Percentiles rank a stretch among this genome's conserved stretches.
Evolutionary conservation across 2,113 vertebrate genomes (phyloP).

Genomic region (Rhagologus leucostigma): DNA sequence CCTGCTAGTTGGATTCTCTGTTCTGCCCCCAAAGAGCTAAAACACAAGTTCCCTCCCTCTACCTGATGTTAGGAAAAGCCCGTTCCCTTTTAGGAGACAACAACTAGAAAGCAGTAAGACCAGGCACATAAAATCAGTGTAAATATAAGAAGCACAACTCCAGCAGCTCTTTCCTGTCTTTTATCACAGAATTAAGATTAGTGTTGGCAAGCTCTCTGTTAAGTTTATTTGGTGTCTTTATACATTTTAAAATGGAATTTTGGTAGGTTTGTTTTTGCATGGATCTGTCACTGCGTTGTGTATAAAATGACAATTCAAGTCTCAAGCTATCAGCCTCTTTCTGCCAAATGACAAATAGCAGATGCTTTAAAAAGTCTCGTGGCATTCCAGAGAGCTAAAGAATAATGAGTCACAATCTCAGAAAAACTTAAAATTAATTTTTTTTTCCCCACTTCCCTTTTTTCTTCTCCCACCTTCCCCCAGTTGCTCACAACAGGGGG

Average conservation of each 20-base stretch:
- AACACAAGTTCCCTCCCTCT: not conserved
- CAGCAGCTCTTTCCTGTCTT: not conserved
- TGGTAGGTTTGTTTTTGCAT: conserved; percentile 31
- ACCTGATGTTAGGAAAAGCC: not conserved
- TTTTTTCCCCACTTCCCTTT: not conserved
- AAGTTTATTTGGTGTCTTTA: not conserved
- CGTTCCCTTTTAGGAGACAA: not conserved
- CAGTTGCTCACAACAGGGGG: not conserved
- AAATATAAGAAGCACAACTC: not conserved
- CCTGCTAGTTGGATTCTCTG: not conserved
- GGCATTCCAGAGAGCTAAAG: not conserved
- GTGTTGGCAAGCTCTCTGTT: not conserved
- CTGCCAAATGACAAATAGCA: not conserved
- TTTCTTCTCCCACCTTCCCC: not conserved
- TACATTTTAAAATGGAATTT: conserved; percentile 30
- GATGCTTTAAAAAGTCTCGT: conserved; percentile 19
- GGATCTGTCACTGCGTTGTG: conserved; percentile 7
- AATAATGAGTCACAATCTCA: not conserved
- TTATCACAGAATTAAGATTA: not conserved
- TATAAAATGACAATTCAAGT: conserved; percentile 20
- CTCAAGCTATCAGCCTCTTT: conserved; percentile 37
- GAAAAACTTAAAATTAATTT: not conserved
- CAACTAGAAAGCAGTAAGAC: not conserved
- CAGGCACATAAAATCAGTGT: not conserved
- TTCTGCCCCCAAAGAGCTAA: not conserved